A percentile compares a stretch with the other conserved stretches of the same genome.
These are phyloP conservation scores for Tipula unca DNA, from an alignment of 2,888 invertebrate genomes.

Conservation along the genomic window DNA sequence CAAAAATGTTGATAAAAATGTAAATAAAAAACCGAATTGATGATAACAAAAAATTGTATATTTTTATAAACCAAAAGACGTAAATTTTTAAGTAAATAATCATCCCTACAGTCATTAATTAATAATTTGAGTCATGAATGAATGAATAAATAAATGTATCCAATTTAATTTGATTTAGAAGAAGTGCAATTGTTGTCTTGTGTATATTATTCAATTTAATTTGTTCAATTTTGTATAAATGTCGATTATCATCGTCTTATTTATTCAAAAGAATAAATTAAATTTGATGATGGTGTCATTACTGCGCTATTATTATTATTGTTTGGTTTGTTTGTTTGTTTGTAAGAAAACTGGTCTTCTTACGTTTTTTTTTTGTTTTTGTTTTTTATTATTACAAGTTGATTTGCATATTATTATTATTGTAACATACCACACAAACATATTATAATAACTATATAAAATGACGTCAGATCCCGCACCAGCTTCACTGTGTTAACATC, in stretches of 20 bases:
- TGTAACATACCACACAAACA: not conserved
- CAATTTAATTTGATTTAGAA: not conserved
- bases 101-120: not conserved
- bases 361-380: not conserved
- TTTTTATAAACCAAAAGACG: not conserved
- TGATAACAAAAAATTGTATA: not conserved
- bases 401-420: not conserved
- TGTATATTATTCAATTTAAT: not conserved
- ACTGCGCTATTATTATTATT: not conserved
- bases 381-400: not conserved
- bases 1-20: not conserved
- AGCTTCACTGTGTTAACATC: not conserved
- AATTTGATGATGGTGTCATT: constrained; percentile 14
- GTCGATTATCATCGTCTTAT: constrained; percentile 8
- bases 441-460: not conserved
- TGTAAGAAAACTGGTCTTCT: constrained; percentile 8
- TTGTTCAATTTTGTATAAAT: not conserved
- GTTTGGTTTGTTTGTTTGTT: not conserved
- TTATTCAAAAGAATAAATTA: not conserved
- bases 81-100: not conserved
- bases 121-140: not conserved
- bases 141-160: not conserved
- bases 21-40: not conserved
- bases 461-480: not conserved
- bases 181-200: not conserved